A percentile compares a stretch with the other conserved stretches of the same genome.
Conservation (phyloP, 2,888 invertebrate genomes). For the Polietes domitor region DNA sequence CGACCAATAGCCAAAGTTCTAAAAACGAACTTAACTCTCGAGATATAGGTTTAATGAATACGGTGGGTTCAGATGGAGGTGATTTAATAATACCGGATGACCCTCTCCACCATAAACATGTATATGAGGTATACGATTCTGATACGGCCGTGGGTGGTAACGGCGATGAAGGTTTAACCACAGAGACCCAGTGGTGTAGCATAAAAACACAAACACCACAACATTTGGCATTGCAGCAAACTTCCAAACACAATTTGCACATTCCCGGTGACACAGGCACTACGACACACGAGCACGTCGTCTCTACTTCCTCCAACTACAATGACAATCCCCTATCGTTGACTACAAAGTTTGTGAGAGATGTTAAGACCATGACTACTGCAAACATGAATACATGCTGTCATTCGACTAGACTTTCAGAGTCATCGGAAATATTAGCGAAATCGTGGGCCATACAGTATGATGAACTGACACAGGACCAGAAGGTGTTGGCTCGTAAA, state of each 20-base stretch:
- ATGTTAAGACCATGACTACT: slow-evolving; percentile 58
- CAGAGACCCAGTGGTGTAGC: slow-evolving; percentile 43
- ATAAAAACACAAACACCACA: slow-evolving; percentile 22
- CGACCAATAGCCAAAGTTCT: slow-evolving; percentile 8
- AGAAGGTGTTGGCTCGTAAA: slow-evolving; percentile 75
- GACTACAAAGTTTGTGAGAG: slow-evolving; percentile 44
- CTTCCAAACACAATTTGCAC: background rate
- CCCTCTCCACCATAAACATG: background rate
- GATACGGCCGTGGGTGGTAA: background rate
- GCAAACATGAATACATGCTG: background rate
- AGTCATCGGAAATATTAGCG: slow-evolving; percentile 74
- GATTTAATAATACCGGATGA: background rate
- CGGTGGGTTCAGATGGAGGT: background rate
- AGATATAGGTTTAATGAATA: background rate
- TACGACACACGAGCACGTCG: background rate
- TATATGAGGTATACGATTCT: background rate
- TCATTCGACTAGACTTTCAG: slow-evolving; percentile 49
- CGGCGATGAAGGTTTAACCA: background rate
- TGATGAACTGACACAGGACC: slow-evolving; percentile 74
- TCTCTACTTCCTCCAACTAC: background rate
- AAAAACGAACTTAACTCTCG: slow-evolving; percentile 17
- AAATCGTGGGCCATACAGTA: slow-evolving; percentile 78
- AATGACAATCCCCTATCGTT: background rate
- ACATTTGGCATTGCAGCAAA: slow-evolving; percentile 22
- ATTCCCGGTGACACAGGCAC: background rate